These are phyloP conservation scores for Thamnaconus septentrionalis DNA, from an alignment of 2,113 vertebrate species.

Conservation along the genomic window DNA sequence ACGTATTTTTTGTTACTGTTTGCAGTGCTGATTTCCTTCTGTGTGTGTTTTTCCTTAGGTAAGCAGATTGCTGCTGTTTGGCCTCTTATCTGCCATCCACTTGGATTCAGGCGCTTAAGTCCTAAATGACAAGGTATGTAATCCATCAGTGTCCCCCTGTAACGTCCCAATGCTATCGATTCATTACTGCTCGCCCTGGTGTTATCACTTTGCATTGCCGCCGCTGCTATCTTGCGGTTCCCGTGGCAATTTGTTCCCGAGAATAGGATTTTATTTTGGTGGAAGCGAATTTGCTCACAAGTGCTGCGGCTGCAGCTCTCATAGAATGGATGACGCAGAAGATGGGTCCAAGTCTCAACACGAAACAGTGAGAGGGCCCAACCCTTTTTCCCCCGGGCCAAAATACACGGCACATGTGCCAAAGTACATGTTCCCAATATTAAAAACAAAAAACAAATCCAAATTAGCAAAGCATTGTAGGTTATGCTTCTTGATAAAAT, in stretches of 20 bases:
- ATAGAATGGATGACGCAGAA: no score
- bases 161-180: not conserved
- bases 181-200: not conserved
- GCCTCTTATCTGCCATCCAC: constrained; percentile 35
- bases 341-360: not conserved
- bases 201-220: no score
- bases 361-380: constrained; percentile 27
- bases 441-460: not conserved
- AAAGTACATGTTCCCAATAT: constrained; percentile 11
- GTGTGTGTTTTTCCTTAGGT: constrained; percentile 30
- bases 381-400: constrained; percentile 23
- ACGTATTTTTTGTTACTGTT: no score
- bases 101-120: constrained; percentile 61
- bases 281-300: no score
- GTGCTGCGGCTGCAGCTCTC: no score
- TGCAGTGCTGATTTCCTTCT: no score
- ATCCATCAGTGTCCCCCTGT: not conserved
- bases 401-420: constrained; percentile 36
- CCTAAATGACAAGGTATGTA: constrained; percentile 76
- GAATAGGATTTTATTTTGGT: not conserved
- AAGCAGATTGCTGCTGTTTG: constrained; percentile 40
- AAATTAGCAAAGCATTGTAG: not conserved
- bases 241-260: not conserved
- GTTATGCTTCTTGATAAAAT: not conserved
- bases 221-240: not conserved